A percentile compares a stretch with the other conserved stretches of the same genome.
Evolutionary conservation across 2,113 vertebrate species (phyloP).

Genomic region (Urocolius indicus): DNA sequence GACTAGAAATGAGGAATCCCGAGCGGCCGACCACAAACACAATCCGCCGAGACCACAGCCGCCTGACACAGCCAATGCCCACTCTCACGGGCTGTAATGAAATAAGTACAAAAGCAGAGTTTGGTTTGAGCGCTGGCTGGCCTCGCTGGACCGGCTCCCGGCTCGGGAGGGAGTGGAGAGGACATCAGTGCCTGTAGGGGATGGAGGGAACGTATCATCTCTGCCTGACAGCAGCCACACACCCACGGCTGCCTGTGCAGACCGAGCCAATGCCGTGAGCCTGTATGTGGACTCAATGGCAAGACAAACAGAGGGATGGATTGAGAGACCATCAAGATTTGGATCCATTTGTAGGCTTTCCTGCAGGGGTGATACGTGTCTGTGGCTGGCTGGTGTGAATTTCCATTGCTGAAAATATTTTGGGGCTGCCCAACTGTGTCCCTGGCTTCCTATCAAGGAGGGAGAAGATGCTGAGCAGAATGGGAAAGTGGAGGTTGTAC

Average conservation of each 20-base stretch:
- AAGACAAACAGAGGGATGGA: background rate
- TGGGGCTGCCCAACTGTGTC: background rate
- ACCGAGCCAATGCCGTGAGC: fast-evolving
- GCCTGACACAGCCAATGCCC: constrained; percentile 50
- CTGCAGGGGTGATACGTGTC: fast-evolving
- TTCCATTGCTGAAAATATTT: background rate
- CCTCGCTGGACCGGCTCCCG: background rate
- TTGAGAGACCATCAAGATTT: background rate
- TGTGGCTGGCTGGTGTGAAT: background rate
- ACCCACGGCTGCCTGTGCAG: background rate
- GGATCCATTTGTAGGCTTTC: background rate
- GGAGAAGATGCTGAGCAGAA: background rate
- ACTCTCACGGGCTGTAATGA: background rate
- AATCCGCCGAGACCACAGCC: background rate
- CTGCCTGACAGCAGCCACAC: fast-evolving
- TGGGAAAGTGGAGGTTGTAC: background rate
- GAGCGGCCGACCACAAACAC: constrained; percentile 26
- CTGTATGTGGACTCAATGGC: background rate
- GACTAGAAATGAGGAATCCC: constrained; percentile 7
- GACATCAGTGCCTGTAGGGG: background rate
- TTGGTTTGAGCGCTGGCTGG: background rate
- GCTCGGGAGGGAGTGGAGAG: background rate
- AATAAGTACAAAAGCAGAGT: background rate
- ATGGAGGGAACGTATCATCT: background rate
- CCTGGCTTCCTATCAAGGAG: background rate